These are phyloP conservation scores for Branchellion lobata DNA, from an alignment of 2,888 invertebrate genomes.

Conservation along the genomic window DNA sequence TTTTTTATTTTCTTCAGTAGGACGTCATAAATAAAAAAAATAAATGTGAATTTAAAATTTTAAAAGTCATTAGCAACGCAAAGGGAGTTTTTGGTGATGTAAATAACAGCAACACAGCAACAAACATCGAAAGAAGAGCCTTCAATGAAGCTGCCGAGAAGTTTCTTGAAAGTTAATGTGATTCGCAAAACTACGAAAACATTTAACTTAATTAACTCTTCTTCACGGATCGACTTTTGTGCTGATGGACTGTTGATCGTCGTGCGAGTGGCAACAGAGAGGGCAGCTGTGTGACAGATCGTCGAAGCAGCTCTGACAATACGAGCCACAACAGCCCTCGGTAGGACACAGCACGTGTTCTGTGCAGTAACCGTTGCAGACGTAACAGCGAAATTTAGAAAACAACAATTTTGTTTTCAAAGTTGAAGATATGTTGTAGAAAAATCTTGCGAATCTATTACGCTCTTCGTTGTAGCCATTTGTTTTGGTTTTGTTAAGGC, in stretches of 20 bases:
- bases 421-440: not conserved
- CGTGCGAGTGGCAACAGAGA: not conserved
- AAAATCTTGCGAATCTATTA: not conserved
- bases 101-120: too few species aligned
- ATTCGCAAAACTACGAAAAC: too few species aligned
- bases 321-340: not conserved
- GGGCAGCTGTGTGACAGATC: not conserved
- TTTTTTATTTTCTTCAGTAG: not conserved
- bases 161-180: too few species aligned
- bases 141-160: too few species aligned
- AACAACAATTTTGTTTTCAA: not conserved
- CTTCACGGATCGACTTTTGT: not conserved
- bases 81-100: too few species aligned
- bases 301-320: conserved; percentile 1
- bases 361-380: not conserved
- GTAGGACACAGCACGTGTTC: not conserved
- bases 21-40: not conserved
- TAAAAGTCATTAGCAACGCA: too few species aligned
- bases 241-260: not conserved
- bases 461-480: not conserved
- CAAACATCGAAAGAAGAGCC: too few species aligned
- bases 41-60: not conserved
- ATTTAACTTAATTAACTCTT: too few species aligned
- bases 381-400: not conserved
- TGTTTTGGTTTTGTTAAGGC: not conserved